Evolutionary conservation across 2,888 invertebrate species (phyloP).

Genomic region (Oligia strigilis): DNA sequence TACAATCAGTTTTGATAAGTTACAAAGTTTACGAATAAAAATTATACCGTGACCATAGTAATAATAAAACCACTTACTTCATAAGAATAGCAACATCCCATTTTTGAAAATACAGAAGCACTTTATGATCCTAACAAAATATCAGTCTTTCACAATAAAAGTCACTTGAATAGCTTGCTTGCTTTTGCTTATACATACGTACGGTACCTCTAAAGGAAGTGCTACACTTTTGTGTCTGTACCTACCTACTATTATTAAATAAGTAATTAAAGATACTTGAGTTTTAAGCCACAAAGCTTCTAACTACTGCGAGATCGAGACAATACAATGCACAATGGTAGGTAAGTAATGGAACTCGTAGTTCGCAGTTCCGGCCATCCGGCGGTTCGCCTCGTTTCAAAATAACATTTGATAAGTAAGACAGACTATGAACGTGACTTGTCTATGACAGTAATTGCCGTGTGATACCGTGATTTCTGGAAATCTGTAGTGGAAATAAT

Average conservation of each 20-base stretch:
- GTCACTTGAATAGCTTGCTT: slow-evolving; percentile 2
- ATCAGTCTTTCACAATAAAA: too few species aligned
- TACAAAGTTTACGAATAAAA: not conserved
- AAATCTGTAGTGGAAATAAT: not conserved
- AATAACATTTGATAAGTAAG: not conserved
- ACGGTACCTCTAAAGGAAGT: not conserved
- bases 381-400: too few species aligned
- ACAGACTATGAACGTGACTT: not conserved
- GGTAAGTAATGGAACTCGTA: not conserved
- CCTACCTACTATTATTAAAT: not conserved
- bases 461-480: too few species aligned
- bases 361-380: too few species aligned
- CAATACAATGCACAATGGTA: not conserved
- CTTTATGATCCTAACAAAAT: not conserved
- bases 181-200: not conserved
- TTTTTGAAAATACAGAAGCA: slow-evolving; percentile 13
- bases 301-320: not conserved
- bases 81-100: slow-evolving; percentile 70
- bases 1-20: not conserved
- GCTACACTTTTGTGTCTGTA: not conserved
- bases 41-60: not conserved
- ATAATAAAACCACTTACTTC: slow-evolving; percentile 61
- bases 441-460: not conserved
- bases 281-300: not conserved
- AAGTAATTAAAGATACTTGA: not conserved